Evolutionary conservation across 2,113 vertebrate genomes (phyloP).

Genomic region (Ophthalmolycus amberensis): DNA sequence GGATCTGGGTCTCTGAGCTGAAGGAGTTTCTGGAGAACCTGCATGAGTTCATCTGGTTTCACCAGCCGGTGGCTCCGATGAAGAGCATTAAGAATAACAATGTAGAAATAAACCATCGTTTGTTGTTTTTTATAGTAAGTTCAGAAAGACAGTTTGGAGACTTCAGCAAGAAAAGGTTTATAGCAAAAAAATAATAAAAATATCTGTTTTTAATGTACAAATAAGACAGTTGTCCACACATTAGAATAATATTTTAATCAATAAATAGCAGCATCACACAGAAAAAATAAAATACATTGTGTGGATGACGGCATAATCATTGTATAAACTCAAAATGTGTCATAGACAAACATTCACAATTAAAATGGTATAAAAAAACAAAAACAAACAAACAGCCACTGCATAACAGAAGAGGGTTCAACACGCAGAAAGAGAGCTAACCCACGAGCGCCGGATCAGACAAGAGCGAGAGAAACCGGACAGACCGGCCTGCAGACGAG

Average conservation of each 20-base stretch:
- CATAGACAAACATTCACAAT: conserved; percentile 76
- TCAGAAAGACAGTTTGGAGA: neutral
- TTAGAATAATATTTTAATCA: conserved; percentile 81
- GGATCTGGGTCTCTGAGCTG: too few species aligned
- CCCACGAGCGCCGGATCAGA: neutral
- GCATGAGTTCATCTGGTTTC: too few species aligned
- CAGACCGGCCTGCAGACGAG: neutral
- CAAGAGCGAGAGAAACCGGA: conserved; percentile 48
- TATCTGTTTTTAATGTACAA: neutral
- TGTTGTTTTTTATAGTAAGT: neutral
- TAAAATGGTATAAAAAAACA: conserved; percentile 67
- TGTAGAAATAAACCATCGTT: too few species aligned
- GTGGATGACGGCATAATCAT: conserved; percentile 53
- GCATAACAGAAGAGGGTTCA: conserved; percentile 46
- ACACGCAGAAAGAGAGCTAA: conserved; percentile 43
- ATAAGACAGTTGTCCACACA: conserved; percentile 33
- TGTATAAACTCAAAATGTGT: conserved; percentile 53
- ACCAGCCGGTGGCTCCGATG: too few species aligned
- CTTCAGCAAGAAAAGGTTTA: neutral
- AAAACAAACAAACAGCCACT: conserved; percentile 37
- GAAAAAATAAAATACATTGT: conserved; percentile 64
- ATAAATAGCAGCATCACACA: conserved; percentile 83
- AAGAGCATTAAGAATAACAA: too few species aligned
- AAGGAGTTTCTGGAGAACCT: too few species aligned
- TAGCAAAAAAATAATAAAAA: neutral